A percentile compares a stretch with the other conserved stretches of the same genome.
Evolutionary conservation across 2,888 invertebrate genomes (phyloP).

Genomic region (Drosophila phalerata): DNA sequence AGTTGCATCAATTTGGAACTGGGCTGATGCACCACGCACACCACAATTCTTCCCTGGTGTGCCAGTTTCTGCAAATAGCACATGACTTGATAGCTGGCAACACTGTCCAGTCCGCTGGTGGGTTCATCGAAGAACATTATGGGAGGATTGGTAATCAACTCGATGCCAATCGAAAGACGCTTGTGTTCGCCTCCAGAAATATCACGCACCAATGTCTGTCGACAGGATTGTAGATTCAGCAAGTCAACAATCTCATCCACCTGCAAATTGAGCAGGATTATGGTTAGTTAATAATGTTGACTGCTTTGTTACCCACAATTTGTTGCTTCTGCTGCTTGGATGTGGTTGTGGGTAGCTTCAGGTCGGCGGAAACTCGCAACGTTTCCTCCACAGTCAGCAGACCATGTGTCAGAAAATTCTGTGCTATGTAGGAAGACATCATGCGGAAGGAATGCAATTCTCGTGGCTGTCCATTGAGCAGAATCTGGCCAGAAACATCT

Average conservation of each 20-base stretch:
- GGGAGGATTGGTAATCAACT: constrained; percentile 95
- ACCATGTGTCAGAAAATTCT: constrained; percentile 92
- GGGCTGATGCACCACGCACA: constrained; percentile 96
- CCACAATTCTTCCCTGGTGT: constrained; percentile 92
- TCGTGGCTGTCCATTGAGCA: constrained; percentile 89
- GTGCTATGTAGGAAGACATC: constrained; percentile 92
- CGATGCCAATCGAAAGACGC: constrained; percentile 94
- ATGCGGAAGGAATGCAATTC: constrained; percentile 88
- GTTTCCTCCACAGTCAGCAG: constrained; percentile 94
- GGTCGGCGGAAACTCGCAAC: constrained; percentile 92
- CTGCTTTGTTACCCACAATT: constrained; percentile 87
- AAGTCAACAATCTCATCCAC: constrained; percentile 92
- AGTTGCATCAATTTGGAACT: constrained; percentile 93
- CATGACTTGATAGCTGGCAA: constrained; percentile 93
- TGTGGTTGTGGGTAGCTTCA: constrained; percentile 91
- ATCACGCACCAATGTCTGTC: constrained; percentile 89
- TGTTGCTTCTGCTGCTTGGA: constrained; percentile 88
- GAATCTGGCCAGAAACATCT: constrained; percentile 88
- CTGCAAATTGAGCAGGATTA: constrained; percentile 85
- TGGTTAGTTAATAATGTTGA: background rate
- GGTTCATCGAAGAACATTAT: constrained; percentile 98
- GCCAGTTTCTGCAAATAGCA: constrained; percentile 92
- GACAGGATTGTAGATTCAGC: constrained; percentile 89
- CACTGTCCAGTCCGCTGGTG: constrained; percentile 93
- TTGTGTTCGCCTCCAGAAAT: constrained; percentile 96